phyloP scores from a whole-genome alignment of 2,797 vertebrate species.

The Hyperoplus lanceolatus region DNA sequence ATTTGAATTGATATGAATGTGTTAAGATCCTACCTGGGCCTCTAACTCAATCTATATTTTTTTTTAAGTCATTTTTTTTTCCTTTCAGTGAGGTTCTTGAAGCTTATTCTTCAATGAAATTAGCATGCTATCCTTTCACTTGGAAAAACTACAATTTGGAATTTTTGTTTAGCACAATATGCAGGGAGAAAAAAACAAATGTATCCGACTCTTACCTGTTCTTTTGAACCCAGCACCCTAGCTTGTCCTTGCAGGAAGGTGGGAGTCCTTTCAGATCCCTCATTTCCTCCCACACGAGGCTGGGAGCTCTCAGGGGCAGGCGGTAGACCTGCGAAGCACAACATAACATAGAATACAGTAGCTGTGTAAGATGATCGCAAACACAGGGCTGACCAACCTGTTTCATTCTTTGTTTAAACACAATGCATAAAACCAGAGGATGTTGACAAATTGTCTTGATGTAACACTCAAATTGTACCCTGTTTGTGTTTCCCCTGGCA shows the following conservation, averaged over 20 bases:
- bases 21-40: too few relatives aligned
- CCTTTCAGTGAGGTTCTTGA: neutral
- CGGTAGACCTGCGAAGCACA: conserved; percentile 90
- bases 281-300: conserved; percentile 93
- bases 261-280: conserved; percentile 91
- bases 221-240: conserved; percentile 96
- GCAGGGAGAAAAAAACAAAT: fast-evolving
- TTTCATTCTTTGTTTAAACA: neutral
- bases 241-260: conserved; percentile 96
- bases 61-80: neutral
- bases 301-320: conserved; percentile 87
- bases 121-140: too few relatives aligned
- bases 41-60: too few relatives aligned
- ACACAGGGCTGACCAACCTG: neutral
- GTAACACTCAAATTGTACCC: conserved; percentile 79
- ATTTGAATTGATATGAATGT: neutral
- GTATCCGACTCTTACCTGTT: conserved; percentile 87
- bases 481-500: conserved; percentile 93
- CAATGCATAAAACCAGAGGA: neutral
- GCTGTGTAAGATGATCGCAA: neutral
- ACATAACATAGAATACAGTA: neutral
- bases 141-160: neutral
- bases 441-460: neutral
- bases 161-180: neutral
- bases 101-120: neutral